These are phyloP conservation scores for Salpingus planirostris DNA, from an alignment of 2,888 invertebrate species.

Conservation along the genomic window DNA sequence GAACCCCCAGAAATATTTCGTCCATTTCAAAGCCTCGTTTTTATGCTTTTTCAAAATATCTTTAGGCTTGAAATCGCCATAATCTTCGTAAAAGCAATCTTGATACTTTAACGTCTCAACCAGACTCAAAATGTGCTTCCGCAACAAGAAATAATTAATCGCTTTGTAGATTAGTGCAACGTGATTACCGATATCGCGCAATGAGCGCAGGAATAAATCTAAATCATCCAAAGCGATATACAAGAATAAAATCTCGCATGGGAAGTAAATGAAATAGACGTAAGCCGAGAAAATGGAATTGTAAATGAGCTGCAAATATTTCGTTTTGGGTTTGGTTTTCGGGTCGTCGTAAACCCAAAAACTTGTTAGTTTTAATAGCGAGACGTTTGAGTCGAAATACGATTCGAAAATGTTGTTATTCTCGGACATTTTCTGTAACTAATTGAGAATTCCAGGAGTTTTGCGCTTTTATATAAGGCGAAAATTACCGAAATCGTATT, in stretches of 20 bases:
- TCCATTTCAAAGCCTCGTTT: constrained; percentile 12
- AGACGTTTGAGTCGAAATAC: constrained; percentile 14
- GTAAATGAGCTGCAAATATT: constrained; percentile 8
- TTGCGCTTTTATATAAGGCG: too few species aligned
- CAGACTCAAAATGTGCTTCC: constrained; percentile 10
- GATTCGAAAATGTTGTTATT: too few species aligned
- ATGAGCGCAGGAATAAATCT: constrained; percentile 7
- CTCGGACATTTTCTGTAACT: too few species aligned
- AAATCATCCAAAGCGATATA: constrained; percentile 8
- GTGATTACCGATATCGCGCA: constrained; percentile 16
- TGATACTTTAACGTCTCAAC: constrained; percentile 6
- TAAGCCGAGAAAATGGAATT: constrained; percentile 11
- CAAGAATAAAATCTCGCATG: constrained; percentile 10
- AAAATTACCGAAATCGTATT: too few species aligned
- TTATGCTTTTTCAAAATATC: constrained; percentile 9
- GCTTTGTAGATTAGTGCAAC: constrained; percentile 11
- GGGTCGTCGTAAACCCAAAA: constrained; percentile 14
- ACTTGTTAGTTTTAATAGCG: constrained; percentile 7
- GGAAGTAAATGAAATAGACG: constrained; percentile 11
- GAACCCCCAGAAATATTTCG: constrained; percentile 11
- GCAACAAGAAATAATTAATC: constrained; percentile 9
- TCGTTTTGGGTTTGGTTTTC: constrained; percentile 1
- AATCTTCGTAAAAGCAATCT: constrained; percentile 11
- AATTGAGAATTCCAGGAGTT: too few species aligned
- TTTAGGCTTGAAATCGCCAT: constrained; percentile 8